These are phyloP conservation scores for Axis porcinus DNA, from an alignment of 2,113 vertebrate species.

Conservation along the genomic window DNA sequence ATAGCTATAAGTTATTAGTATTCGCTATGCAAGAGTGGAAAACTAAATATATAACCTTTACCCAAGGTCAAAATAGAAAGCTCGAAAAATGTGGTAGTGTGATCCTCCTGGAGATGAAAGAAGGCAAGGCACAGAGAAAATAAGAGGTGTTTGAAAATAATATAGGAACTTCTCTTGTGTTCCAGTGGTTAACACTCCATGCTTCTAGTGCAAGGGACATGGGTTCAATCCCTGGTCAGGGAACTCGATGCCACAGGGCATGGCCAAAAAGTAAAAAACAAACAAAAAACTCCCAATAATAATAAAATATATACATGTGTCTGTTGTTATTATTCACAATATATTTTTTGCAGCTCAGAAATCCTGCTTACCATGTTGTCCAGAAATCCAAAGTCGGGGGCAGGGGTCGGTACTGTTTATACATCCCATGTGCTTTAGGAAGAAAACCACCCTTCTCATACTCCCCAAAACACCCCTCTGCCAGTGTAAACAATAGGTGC, in stretches of 20 bases:
- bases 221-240: neutral
- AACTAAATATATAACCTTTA: neutral
- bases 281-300: neutral
- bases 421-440: conserved; percentile 39
- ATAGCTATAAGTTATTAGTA: neutral
- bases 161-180: neutral
- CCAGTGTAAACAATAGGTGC: conserved; percentile 5
- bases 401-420: conserved; percentile 35
- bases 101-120: neutral
- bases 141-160: neutral
- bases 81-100: neutral
- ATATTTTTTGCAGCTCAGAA: neutral
- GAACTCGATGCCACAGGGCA: neutral
- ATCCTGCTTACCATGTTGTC: neutral
- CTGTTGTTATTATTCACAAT: neutral
- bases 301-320: neutral
- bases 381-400: neutral
- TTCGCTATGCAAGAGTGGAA: neutral
- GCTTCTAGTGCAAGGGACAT: neutral
- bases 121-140: neutral
- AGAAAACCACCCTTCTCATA: conserved; percentile 58
- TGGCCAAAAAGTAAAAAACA: neutral
- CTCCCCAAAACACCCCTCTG: neutral
- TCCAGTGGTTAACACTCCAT: neutral
- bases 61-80: neutral